Percentiles rank a stretch among this genome's conserved stretches.
Conservation (phyloP, 2,888 invertebrate genomes). For the Drepana falcataria region DNA sequence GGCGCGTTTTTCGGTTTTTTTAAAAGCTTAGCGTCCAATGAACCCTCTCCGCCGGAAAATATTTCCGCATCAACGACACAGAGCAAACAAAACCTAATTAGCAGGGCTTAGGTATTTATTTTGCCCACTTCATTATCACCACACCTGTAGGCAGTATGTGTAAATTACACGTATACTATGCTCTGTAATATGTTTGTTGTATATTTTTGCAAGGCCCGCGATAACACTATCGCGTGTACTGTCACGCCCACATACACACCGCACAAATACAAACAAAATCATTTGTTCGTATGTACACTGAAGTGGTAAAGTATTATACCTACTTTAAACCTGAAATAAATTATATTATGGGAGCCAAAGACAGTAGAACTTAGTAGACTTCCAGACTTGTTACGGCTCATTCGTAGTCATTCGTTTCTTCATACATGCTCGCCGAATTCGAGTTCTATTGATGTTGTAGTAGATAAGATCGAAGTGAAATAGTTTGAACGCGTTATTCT, state of each 20-base stretch:
- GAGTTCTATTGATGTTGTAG: too few relatives aligned
- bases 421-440: too few relatives aligned
- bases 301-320: neutral
- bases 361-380: too few relatives aligned
- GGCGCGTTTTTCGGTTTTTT: too few relatives aligned
- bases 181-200: conserved; percentile 58
- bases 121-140: conserved; percentile 38
- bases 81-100: neutral
- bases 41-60: neutral
- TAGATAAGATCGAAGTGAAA: too few relatives aligned
- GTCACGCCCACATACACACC: conserved; percentile 66
- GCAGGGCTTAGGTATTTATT: conserved; percentile 25
- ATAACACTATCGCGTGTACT: conserved; percentile 61
- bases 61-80: neutral
- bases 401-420: too few relatives aligned
- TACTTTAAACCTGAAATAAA: too few relatives aligned
- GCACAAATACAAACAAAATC: conserved; percentile 26
- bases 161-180: conserved; percentile 23
- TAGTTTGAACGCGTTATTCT: too few relatives aligned
- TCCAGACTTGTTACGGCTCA: too few relatives aligned
- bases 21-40: too few relatives aligned
- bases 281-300: conserved; percentile 13
- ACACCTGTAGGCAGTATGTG: conserved; percentile 11
- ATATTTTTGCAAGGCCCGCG: conserved; percentile 74
- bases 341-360: too few relatives aligned